Percentiles rank a stretch among this genome's conserved stretches.
These are phyloP conservation scores for Triplophysa bombifrons DNA, from an alignment of 2,797 vertebrate genomes.

Conservation along the genomic window DNA sequence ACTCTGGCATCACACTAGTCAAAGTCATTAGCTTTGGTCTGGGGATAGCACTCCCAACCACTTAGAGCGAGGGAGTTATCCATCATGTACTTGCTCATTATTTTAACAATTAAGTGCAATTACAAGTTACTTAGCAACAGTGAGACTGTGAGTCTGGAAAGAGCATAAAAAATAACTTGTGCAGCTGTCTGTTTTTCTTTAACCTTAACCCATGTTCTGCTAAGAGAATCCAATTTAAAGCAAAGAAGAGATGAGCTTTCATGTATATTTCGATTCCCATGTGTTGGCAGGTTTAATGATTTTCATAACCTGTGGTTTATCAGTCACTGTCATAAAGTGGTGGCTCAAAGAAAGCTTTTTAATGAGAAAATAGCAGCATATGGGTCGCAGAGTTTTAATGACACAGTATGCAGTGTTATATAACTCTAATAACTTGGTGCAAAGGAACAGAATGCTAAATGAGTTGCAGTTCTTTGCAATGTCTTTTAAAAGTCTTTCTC, in stretches of 20 bases:
- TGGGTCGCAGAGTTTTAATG: neutral
- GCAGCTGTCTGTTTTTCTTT: neutral
- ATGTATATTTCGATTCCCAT: neutral
- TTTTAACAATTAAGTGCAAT: neutral
- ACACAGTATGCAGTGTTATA: neutral
- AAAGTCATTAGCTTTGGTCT: conserved; percentile 34
- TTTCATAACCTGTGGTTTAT: neutral
- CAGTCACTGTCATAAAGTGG: no score
- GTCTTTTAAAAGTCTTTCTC: neutral
- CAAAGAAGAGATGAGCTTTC: no score
- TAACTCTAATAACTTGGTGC: neutral
- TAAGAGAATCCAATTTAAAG: neutral
- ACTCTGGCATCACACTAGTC: conserved; percentile 35
- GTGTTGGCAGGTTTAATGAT: no score
- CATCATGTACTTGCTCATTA: neutral
- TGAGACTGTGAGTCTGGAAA: neutral
- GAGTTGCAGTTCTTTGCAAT: neutral
- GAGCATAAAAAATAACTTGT: neutral
- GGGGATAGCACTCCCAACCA: neutral
- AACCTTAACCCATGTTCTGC: neutral
- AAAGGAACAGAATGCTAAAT: neutral
- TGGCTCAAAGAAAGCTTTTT: no score
- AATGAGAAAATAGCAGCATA: neutral
- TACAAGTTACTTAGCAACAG: conserved; percentile 48
- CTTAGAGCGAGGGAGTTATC: neutral